These are phyloP conservation scores for Podarcis muralis DNA, from an alignment of 2,113 vertebrate genomes.

Conservation along the genomic window DNA sequence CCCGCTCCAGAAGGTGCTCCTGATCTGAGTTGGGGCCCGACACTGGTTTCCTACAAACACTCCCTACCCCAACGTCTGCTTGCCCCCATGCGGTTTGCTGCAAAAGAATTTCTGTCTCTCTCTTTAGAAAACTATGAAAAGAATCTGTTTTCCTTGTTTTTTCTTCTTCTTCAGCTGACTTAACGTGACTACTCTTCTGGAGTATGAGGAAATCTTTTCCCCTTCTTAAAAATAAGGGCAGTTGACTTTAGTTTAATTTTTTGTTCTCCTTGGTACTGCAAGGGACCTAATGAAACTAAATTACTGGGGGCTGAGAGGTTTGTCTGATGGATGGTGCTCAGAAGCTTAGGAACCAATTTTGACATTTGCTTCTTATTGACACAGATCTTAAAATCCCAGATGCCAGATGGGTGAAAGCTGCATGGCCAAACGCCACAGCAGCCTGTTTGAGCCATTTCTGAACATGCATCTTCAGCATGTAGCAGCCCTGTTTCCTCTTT, in stretches of 20 bases:
- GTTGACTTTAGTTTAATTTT: not conserved
- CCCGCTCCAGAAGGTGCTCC: not conserved
- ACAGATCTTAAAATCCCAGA: constrained; percentile 1
- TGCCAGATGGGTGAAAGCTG: constrained; percentile 22
- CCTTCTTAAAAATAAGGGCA: not conserved
- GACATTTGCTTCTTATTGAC: constrained; percentile 14
- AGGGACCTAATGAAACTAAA: not conserved
- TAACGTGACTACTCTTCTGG: not conserved
- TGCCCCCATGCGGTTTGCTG: not conserved
- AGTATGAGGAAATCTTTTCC: not conserved
- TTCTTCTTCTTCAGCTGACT: not conserved
- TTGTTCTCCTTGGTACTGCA: too few relatives aligned
- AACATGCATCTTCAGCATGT: not conserved
- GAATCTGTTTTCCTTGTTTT: not conserved
- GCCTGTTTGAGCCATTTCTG: not conserved
- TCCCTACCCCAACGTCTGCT: too few relatives aligned
- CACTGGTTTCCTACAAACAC: not conserved
- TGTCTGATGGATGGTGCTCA: not conserved
- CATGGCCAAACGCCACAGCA: constrained; percentile 2
- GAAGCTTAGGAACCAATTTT: not conserved
- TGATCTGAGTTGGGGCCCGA: not conserved
- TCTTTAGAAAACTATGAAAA: not conserved
- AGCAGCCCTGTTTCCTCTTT: not conserved
- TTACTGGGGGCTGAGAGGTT: not conserved
- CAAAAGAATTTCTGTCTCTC: not conserved